These are phyloP conservation scores for Agrenia bidenticulata DNA, from an alignment of 2,888 invertebrate genomes.

Conservation along the genomic window DNA sequence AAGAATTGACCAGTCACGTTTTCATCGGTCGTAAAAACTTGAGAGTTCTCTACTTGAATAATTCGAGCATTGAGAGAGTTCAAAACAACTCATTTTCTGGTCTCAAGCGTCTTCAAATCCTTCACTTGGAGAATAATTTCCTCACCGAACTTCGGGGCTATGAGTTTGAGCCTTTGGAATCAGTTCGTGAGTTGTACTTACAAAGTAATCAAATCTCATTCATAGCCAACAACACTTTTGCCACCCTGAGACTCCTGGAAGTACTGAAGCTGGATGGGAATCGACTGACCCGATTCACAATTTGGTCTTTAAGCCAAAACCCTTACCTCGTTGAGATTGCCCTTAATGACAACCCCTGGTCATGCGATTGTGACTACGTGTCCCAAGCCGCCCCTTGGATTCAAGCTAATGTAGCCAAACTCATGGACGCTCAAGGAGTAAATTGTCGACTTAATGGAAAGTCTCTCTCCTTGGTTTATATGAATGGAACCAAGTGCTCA, in stretches of 20 bases:
- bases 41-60: conserved; percentile 81
- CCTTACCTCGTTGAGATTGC: conserved; percentile 84
- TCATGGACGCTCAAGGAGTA: conserved; percentile 74
- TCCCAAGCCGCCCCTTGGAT: conserved; percentile 78
- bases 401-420: conserved; percentile 74
- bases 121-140: conserved; percentile 85
- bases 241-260: conserved; percentile 76
- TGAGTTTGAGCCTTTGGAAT: conserved; percentile 78
- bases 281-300: conserved; percentile 75
- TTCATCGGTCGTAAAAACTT: conserved; percentile 90
- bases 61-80: conserved; percentile 79
- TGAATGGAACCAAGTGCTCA: conserved; percentile 51
- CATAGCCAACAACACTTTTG: conserved; percentile 83
- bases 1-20: conserved; percentile 80
- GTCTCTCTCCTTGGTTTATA: conserved; percentile 43
- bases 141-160: conserved; percentile 76
- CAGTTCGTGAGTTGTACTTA: conserved; percentile 79
- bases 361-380: conserved; percentile 77
- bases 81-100: conserved; percentile 91
- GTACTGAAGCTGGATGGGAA: conserved; percentile 83
- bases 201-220: conserved; percentile 80
- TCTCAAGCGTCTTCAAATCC: conserved; percentile 71
- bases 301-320: conserved; percentile 81
- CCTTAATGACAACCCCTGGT: conserved; percentile 82
- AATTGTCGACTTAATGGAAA: conserved; percentile 61